phyloP scores from a whole-genome alignment of 2,888 invertebrate species.

The Sympetrum striolatum region DNA sequence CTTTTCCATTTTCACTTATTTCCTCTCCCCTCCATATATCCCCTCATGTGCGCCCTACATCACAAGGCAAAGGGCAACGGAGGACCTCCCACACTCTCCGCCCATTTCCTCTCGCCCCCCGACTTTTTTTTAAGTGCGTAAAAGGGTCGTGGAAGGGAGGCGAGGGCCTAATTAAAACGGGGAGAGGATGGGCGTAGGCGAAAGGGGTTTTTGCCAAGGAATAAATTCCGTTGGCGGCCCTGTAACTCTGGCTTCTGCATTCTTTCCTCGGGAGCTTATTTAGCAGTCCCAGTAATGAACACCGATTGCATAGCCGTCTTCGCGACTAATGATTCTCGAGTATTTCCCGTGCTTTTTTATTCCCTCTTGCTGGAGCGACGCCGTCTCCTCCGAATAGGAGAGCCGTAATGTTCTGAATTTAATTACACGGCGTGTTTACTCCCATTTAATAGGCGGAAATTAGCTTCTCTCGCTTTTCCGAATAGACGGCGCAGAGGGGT shows the following conservation, averaged over 20 bases:
- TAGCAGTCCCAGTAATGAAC: conserved; percentile 25
- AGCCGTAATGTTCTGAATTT: conserved; percentile 20
- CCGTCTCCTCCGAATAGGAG: not conserved
- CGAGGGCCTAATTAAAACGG: not conserved
- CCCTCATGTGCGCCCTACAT: not conserved
- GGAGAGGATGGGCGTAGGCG: not conserved
- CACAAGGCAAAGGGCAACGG: not conserved
- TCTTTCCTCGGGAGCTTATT: conserved; percentile 30
- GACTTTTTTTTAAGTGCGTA: not conserved
- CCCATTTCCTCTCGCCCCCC: not conserved
- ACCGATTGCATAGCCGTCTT: conserved; percentile 23
- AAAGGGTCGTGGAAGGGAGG: not conserved
- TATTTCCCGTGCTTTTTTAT: not conserved
- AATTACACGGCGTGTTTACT: conserved; percentile 41
- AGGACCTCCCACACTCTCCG: not conserved
- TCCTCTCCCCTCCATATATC: not conserved
- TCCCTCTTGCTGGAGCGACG: not conserved
- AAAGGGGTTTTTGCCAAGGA: not conserved
- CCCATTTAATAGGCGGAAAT: conserved; percentile 31
- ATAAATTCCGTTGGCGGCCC: not conserved
- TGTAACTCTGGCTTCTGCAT: conserved; percentile 18
- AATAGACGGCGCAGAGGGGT: not conserved
- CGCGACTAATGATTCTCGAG: conserved; percentile 36
- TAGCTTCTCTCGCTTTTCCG: conserved; percentile 20
- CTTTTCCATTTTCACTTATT: not conserved